Conservation (phyloP, 1,140 invertebrate genomes). For the Bombus fervidus region DNA sequence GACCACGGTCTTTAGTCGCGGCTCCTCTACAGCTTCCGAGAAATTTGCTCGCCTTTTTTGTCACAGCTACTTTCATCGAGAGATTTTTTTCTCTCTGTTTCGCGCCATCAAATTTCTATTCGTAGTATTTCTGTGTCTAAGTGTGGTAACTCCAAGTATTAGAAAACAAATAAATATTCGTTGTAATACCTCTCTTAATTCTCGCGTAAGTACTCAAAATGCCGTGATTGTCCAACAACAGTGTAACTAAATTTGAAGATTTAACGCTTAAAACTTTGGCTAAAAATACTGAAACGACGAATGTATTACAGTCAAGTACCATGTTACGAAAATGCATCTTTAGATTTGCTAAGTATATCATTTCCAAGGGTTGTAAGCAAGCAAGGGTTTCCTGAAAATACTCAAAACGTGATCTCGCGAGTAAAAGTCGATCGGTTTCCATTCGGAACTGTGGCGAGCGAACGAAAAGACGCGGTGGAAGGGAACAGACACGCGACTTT, state of each 20-base stretch:
- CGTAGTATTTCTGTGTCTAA: not conserved
- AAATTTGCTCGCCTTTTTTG: not conserved
- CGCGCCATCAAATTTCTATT: not conserved
- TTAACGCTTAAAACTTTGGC: no score
- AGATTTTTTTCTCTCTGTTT: no score
- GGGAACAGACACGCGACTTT: conserved; percentile 54
- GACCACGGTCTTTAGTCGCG: conserved; percentile 15
- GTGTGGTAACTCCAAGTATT: not conserved
- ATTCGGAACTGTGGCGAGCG: not conserved
- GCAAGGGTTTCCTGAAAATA: no score
- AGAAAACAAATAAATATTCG: not conserved
- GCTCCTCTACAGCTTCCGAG: not conserved
- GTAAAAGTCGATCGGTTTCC: not conserved
- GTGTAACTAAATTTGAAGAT: not conserved
- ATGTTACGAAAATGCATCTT: no score
- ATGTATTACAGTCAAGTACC: no score
- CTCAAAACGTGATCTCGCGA: not conserved
- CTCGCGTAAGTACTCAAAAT: no score
- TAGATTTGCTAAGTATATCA: no score
- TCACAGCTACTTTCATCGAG: conserved; percentile 9
- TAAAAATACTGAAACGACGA: no score
- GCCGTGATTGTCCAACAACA: no score
- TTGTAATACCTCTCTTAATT: no score
- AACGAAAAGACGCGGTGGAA: not conserved
- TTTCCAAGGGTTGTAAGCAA: no score